Conservation (phyloP, 2,113 vertebrate species). For the Pteruthius melanotis region DNA sequence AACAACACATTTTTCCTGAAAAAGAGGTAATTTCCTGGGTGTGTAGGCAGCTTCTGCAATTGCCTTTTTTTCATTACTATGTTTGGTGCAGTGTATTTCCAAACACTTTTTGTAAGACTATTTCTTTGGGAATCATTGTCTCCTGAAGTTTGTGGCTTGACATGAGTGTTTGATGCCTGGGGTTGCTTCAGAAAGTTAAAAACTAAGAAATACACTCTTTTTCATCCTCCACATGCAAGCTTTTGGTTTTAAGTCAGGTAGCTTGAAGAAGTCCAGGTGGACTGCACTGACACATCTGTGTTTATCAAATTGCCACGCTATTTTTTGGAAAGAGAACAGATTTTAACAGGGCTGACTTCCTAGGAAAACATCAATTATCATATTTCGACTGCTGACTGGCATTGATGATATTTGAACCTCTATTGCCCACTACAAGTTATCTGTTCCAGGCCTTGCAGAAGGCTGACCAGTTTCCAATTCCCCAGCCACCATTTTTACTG, state of each 20-base stretch:
- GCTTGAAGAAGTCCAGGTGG: background rate
- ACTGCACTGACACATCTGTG: background rate
- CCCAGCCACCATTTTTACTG: background rate
- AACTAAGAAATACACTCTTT: background rate
- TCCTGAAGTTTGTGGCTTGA: background rate
- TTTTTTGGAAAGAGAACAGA: background rate
- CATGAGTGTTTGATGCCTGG: background rate
- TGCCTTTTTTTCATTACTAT: background rate
- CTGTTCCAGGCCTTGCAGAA: background rate
- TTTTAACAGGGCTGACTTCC: background rate
- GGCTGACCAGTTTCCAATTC: background rate
- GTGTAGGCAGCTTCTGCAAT: background rate
- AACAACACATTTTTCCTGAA: background rate
- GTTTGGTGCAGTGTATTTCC: background rate
- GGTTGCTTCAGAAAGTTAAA: background rate
- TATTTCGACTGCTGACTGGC: background rate
- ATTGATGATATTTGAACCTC: background rate
- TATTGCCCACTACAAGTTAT: background rate
- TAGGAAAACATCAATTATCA: background rate
- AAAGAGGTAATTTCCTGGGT: background rate
- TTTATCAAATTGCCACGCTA: background rate
- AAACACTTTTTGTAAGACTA: background rate
- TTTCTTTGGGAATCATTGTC: background rate
- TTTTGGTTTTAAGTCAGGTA: background rate
- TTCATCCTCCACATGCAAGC: background rate